Base-by-base conservation (phyloP, 2,888 invertebrate species). In the Mallateleia sp. region DNA sequence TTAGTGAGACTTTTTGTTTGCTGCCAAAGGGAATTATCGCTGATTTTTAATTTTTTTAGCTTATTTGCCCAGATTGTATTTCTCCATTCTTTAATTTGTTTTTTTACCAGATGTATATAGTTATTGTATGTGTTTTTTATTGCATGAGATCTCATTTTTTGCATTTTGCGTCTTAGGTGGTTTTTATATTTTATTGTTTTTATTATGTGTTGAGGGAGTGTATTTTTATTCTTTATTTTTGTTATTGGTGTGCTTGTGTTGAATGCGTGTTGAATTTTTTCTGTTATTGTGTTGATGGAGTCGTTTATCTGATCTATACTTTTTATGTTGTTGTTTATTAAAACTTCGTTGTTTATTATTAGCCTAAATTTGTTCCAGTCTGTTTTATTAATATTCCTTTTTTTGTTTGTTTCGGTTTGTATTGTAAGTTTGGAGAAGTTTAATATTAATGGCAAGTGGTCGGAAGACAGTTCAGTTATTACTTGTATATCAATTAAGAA, bases 1-100 rank as follows among this genome's bases (percentile, higher is more conserved):
- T 60, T 60, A 15, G 32, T 64, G 6, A 64, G n/a, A 9, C 15
- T 47, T 47, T 45, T 47, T 8, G 47, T 64, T 24, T 25, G 15
- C 22, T 47, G 74, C 50, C 11, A 85, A 8, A 18, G 50, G 4
- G 28, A 28, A 8, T 45, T 2, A 4, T n/a, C 52, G 79, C 74
- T 60, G 18, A 34, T 25, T 34, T 60, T 45, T 20, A 50, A 11
- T 24, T 78, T 34, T 62, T 38, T 58, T 15, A 72, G 7, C 8
- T 50, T 28, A 20, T 50, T 67, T n/a, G 5, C 22, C 60, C 38
- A 60, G 3, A 6, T 9, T 18, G 34, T 20, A 11, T 38, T 34
- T 2, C 38, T 18, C 60, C 60, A 60, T 14, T 34, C 20, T 11
- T 25, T 28, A 11, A 66, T 24, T 42, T 47, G 2, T 14, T 18